These are phyloP conservation scores for Bombus huntii DNA, from an alignment of 1,140 invertebrate species.

Conservation along the genomic window DNA sequence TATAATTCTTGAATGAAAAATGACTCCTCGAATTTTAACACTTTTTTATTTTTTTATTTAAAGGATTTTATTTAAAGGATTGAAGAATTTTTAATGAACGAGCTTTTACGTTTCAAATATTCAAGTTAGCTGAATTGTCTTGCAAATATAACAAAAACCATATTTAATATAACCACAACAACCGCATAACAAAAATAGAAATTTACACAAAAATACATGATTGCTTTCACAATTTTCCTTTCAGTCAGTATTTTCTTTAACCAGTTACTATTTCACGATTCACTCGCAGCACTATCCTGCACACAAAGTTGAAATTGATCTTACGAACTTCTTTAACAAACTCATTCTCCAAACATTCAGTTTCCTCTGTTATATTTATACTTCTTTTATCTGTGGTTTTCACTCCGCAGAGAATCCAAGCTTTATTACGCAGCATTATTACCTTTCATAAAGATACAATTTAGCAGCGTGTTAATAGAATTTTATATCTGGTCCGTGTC, in stretches of 20 bases:
- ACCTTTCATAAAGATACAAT: not conserved
- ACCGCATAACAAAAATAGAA: not conserved
- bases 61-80: too few species aligned
- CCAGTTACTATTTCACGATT: not conserved
- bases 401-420: not conserved
- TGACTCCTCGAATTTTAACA: too few species aligned
- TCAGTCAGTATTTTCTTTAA: not conserved
- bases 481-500: constrained; percentile 10
- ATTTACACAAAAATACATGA: not conserved
- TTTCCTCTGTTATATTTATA: not conserved
- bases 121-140: too few species aligned
- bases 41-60: too few species aligned
- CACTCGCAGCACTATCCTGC: not conserved
- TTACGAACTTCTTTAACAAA: not conserved
- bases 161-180: too few species aligned
- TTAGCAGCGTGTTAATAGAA: constrained; percentile 21
- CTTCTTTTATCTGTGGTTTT: not conserved
- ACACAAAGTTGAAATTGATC: not conserved
- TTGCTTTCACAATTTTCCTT: not conserved
- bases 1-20: too few species aligned
- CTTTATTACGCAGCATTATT: not conserved
- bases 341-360: not conserved
- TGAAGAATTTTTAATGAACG: too few species aligned
- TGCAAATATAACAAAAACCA: too few species aligned
- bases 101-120: too few species aligned